A percentile compares a stretch with the other conserved stretches of the same genome.
These are phyloP conservation scores for Rhimphoctona megacephalus DNA, from an alignment of 2,888 invertebrate genomes.

Conservation along the genomic window DNA sequence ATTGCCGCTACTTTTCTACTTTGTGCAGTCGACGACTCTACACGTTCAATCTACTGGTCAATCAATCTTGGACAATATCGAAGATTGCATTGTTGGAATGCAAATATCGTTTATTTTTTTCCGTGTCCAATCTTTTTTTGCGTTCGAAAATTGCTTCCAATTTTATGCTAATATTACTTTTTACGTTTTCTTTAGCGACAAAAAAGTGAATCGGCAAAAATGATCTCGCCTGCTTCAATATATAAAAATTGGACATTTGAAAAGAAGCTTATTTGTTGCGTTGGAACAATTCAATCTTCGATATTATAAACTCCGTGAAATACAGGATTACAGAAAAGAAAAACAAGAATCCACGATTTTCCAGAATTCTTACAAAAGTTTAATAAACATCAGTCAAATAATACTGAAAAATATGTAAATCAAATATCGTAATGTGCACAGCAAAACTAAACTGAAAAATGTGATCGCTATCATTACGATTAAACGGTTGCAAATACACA, in stretches of 20 bases:
- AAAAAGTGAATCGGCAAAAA: not conserved
- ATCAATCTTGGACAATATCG: not conserved
- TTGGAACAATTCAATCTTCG: not conserved
- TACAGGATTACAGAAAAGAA: no score
- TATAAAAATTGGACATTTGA: not conserved
- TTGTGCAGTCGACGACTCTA: not conserved
- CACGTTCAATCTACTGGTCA: not conserved
- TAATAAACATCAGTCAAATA: not conserved
- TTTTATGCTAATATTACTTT: not conserved
- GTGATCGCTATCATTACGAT: not conserved
- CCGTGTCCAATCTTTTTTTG: not conserved
- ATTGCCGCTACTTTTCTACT: slow-evolving; percentile 1
- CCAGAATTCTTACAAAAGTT: not conserved
- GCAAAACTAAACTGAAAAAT: not conserved
- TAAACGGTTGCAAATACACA: not conserved
- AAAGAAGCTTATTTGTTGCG: not conserved
- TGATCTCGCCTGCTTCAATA: not conserved
- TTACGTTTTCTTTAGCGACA: not conserved
- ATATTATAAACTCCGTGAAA: not conserved
- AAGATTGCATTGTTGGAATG: not conserved
- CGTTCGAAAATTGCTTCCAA: not conserved
- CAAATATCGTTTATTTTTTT: not conserved
- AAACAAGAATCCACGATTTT: not conserved
- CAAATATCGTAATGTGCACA: not conserved
- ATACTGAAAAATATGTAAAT: not conserved